phyloP scores from a whole-genome alignment of 2,113 vertebrate species.

The Tenebrosternarchus preto region DNA sequence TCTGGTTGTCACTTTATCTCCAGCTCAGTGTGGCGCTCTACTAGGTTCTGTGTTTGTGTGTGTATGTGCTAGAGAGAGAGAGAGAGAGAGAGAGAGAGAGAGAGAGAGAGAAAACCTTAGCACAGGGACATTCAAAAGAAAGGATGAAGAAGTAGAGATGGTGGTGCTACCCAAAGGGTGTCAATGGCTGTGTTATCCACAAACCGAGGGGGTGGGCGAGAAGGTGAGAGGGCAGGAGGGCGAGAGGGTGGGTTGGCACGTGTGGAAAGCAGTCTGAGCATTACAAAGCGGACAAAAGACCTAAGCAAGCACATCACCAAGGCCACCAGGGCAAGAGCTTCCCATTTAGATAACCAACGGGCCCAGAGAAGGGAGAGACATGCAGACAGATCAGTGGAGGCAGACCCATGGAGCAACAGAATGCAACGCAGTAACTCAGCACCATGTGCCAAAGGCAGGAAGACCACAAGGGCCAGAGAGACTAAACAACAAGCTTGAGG shows the following conservation, averaged over 20 bases:
- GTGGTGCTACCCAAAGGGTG: background rate
- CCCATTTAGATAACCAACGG: background rate
- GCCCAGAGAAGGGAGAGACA: background rate
- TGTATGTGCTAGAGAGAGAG: background rate
- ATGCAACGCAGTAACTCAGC: no score
- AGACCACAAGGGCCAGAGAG: background rate
- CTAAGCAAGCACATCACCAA: background rate
- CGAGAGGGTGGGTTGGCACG: background rate
- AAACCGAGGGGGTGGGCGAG: background rate
- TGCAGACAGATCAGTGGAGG: background rate
- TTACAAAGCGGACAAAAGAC: background rate
- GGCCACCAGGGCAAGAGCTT: background rate
- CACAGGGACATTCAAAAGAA: background rate
- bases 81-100: no score
- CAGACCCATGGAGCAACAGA: no score
- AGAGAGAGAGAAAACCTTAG: background rate
- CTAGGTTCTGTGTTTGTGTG: background rate
- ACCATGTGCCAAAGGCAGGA: background rate
- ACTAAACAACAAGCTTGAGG: no score
- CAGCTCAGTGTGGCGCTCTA: background rate
- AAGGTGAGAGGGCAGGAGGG: no score
- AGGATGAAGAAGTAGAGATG: background rate
- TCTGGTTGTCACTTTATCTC: constrained; percentile 43
- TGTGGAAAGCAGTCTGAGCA: background rate
- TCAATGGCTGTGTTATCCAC: constrained; percentile 19